Base-by-base conservation (phyloP, 2,797 vertebrate species). In the Buceros bicornis region DNA sequence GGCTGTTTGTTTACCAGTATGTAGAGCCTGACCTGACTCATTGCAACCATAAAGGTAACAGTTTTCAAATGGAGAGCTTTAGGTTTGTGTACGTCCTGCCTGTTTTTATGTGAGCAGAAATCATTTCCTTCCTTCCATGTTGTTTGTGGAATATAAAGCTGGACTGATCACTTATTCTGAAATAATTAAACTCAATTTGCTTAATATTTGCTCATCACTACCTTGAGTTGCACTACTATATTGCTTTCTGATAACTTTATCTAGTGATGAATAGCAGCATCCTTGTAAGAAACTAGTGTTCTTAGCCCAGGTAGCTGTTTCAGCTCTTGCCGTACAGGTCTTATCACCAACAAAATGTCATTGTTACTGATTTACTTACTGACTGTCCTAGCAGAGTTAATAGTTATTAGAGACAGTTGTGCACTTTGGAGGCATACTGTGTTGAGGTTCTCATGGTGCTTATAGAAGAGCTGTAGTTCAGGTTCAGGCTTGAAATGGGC, bases 361-460 rank as follows among this genome's bases (percentile, higher is more conserved):
- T 62, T 76, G 67, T 92, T 96, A 82, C 77, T 82, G 43, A 89
- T 92, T 80, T 53, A 67, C 43, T 89, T 76, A 43, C 28, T 40
- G 62, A 40, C 45, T 48, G 67, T 82, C 83, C 66, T 76, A 33
- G 62, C 64, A 1, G 13, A 84, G 74, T 89, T 76, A 93, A 57
- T 64, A 77, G 93, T 81, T 94, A 66, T 22, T 82, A 47, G 60
- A 70, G 65, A 25, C 25, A 28, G 16, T 24, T 92, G 50, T 57
- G 57, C 25, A 19, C 42, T 78, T 82, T 7, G 45, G 64, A 93
- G 66, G 71, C 82, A 73, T 77, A 64, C 28, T 17, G 10, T 33
- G 31, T 76, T 70, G 74, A 76, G 31, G 7, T 82, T 79, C 48
- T 76, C 16, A 3, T 84, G 70, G 28, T 31, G 20, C 62, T 93